Evolutionary conservation across 2,888 invertebrate genomes (phyloP).

Genomic region (Drosophila affinis): DNA sequence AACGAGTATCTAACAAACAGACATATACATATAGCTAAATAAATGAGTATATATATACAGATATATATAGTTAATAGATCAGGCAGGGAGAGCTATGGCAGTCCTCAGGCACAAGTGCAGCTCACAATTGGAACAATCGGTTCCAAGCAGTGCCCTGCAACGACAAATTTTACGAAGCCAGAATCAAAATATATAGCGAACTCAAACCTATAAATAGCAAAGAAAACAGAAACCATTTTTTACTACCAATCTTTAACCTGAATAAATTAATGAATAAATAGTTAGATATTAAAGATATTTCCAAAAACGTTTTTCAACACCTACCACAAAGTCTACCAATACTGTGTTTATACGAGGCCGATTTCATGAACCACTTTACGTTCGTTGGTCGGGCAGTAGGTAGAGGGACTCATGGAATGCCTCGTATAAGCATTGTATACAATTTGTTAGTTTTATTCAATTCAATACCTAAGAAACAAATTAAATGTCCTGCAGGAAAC

Average conservation of each 20-base stretch:
- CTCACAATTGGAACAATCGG: constrained; percentile 10
- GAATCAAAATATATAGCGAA: constrained; percentile 40
- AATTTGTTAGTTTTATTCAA: constrained; percentile 23
- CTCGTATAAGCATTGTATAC: constrained; percentile 11
- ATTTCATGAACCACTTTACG: background rate
- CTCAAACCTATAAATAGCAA: constrained; percentile 31
- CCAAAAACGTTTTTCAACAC: constrained; percentile 23
- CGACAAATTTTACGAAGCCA: constrained; percentile 37
- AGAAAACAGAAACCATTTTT: constrained; percentile 26
- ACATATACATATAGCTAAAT: constrained; percentile 14
- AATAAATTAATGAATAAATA: constrained; percentile 26
- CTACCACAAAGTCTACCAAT: constrained; percentile 8
- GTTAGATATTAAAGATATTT: constrained; percentile 28
- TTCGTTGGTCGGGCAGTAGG: too few species aligned
- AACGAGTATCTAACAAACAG: constrained; percentile 37
- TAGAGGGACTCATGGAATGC: background rate
- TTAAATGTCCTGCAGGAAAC: constrained; percentile 42
- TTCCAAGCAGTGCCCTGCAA: constrained; percentile 16
- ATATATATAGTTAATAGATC: constrained; percentile 47
- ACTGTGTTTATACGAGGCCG: constrained; percentile 1
- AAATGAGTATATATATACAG: constrained; percentile 34
- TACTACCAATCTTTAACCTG: constrained; percentile 34
- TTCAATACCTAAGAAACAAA: constrained; percentile 15
- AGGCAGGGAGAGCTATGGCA: background rate
- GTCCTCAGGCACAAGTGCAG: constrained; percentile 39